Evolutionary conservation across 2,797 vertebrate genomes (phyloP), one percentile per base, ranked within the genome.

Genomic region (Pseudomugil tenellus): DNA sequence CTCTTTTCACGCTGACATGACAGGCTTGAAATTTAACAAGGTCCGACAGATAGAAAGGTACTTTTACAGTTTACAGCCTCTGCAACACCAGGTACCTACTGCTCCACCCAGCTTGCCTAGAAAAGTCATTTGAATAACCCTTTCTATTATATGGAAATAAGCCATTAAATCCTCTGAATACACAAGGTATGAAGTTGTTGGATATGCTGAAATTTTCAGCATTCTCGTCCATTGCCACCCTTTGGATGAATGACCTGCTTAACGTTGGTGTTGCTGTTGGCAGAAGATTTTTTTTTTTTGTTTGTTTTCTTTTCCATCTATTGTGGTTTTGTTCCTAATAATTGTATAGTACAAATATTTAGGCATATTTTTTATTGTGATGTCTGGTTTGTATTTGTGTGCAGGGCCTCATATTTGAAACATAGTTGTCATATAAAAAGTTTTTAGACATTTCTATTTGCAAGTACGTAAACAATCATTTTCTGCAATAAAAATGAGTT

Each of bases 11-110:
- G 51, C 59, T 37, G 49, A 70, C 70, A 31, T 63, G 48, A n/a
- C 77, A 43, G 64, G 55, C 67, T 29, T 39, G 48, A 56, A 59
- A 52, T 67, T 74, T 70, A 67, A 32, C 65, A 64, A 49, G 25
- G 53, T 64, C 46, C 59, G 65, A 77, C 71, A 71, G 37, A 60
- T 49, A 41, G 32, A 34, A 49, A 55, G 23, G 51, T 56, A 31
- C n/a, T 16, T 19, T 6, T 63, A 25, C 21, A 28, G 51, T 35
- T 29, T n/a, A 29, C 39, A 19, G 41, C 51, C 21, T 43, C 26
- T 52, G 37, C 39, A 48, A 25, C 21, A 32, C 19, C 0, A 23
- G 17, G 17, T 29, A 32, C 9, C 3, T 28, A 21, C 32, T 51
- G 48, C 23, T n/a, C n/a, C n/a, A n/a, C n/a, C n/a, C 51, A 21